Conservation (phyloP, 1,140 invertebrate species). For the Pseudomyrmex pallidus region DNA sequence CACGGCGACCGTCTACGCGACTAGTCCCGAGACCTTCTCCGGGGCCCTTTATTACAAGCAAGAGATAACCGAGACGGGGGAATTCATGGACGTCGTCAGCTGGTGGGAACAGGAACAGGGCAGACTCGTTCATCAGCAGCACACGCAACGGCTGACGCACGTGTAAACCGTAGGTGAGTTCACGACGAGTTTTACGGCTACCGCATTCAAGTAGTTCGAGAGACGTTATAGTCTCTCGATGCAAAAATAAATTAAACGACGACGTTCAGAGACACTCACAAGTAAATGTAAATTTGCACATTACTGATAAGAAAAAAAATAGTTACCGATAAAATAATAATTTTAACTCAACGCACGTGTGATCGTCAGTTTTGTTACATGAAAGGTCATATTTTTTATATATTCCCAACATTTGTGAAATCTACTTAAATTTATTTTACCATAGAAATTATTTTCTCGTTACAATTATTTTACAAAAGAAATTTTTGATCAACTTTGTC, state of each 20-base stretch:
- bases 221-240: neutral
- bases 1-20: conserved; percentile 79
- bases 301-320: too few species aligned
- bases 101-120: conserved; percentile 89
- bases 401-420: too few species aligned
- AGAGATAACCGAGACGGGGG: conserved; percentile 88
- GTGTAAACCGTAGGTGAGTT: conserved; percentile 77
- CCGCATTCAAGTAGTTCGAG: neutral
- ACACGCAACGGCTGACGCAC: conserved; percentile 82
- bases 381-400: too few species aligned
- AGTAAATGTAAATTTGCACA: too few species aligned
- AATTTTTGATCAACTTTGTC: conserved; percentile 8
- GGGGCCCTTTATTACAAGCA: conserved; percentile 86
- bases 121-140: conserved; percentile 78
- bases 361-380: too few species aligned
- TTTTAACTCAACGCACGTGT: too few species aligned
- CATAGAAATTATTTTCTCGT: too few species aligned
- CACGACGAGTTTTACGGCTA: conserved; percentile 24
- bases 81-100: conserved; percentile 89
- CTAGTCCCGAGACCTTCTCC: conserved; percentile 81
- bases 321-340: too few species aligned
- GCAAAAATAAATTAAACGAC: conserved; percentile 1
- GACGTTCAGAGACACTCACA: neutral
- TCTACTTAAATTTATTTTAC: too few species aligned
- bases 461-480: too few species aligned